These are phyloP conservation scores for Toxotes lorentzi DNA, from an alignment of 2,797 vertebrate genomes.

Conservation along the genomic window DNA sequence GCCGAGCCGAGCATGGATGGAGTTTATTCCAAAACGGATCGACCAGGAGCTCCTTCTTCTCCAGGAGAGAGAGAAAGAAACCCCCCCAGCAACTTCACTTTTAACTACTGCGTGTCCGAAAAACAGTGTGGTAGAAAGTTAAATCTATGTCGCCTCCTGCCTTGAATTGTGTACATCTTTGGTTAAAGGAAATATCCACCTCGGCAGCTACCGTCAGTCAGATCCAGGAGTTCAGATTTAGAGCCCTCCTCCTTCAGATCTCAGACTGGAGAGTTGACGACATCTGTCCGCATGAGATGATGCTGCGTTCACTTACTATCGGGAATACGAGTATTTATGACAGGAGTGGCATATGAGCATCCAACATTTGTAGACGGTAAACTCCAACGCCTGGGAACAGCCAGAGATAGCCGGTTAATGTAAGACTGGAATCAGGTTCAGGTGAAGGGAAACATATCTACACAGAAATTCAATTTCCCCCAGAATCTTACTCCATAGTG, in stretches of 20 bases:
- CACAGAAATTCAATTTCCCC: no score
- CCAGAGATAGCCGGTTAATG: no score
- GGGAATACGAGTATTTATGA: fast-evolving
- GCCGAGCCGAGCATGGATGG: slow-evolving; percentile 66
- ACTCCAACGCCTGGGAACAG: no score
- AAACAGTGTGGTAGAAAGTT: slow-evolving; percentile 30
- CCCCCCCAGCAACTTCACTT: slow-evolving; percentile 24
- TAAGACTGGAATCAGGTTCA: neutral
- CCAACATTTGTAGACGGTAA: neutral
- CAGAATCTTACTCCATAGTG: no score
- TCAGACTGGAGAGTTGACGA: slow-evolving; percentile 66
- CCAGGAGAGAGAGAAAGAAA: neutral
- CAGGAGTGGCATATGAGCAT: fast-evolving
- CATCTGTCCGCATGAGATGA: slow-evolving; percentile 67
- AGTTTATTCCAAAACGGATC: slow-evolving; percentile 49
- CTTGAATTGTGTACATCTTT: slow-evolving; percentile 50
- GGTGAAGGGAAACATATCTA: no score
- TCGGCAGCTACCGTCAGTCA: slow-evolving; percentile 35
- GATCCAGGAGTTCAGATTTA: slow-evolving; percentile 75
- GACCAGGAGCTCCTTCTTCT: slow-evolving; percentile 50
- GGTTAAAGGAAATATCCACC: slow-evolving; percentile 37
- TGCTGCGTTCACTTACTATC: slow-evolving; percentile 41
- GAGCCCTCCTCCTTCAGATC: slow-evolving; percentile 56
- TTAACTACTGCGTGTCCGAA: slow-evolving; percentile 10
- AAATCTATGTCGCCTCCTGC: neutral